Conservation (phyloP, 2,113 vertebrate species). For the Apus apus region DNA sequence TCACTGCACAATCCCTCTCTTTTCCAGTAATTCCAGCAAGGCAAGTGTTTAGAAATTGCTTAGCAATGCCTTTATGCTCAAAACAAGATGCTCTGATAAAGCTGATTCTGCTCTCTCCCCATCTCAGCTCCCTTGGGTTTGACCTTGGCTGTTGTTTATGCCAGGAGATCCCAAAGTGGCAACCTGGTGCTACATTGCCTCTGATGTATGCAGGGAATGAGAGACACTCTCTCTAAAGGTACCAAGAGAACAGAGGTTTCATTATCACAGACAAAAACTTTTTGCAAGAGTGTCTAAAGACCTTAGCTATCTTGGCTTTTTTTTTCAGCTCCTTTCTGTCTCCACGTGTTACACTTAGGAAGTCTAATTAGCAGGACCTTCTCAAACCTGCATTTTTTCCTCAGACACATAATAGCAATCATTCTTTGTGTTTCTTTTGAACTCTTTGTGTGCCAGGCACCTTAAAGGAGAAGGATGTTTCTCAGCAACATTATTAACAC, state of each 20-base stretch:
- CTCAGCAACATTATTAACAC: neutral
- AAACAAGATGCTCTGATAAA: neutral
- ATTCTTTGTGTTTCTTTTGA: neutral
- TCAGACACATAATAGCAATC: neutral
- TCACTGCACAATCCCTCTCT: neutral
- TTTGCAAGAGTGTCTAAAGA: neutral
- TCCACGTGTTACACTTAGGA: neutral
- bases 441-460: neutral
- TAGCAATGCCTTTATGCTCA: neutral
- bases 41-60: neutral
- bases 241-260: neutral
- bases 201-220: neutral
- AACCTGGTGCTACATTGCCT: neutral
- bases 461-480: neutral
- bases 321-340: neutral
- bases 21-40: accelerated
- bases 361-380: neutral
- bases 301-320: neutral
- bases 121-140: neutral
- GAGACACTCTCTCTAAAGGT: neutral
- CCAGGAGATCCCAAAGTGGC: neutral
- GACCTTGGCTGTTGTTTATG: neutral
- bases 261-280: neutral
- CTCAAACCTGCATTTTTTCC: neutral
- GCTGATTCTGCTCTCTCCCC: neutral